Evolutionary conservation across 2,113 vertebrate genomes (phyloP).

Genomic region (Cygnus buccinator): DNA sequence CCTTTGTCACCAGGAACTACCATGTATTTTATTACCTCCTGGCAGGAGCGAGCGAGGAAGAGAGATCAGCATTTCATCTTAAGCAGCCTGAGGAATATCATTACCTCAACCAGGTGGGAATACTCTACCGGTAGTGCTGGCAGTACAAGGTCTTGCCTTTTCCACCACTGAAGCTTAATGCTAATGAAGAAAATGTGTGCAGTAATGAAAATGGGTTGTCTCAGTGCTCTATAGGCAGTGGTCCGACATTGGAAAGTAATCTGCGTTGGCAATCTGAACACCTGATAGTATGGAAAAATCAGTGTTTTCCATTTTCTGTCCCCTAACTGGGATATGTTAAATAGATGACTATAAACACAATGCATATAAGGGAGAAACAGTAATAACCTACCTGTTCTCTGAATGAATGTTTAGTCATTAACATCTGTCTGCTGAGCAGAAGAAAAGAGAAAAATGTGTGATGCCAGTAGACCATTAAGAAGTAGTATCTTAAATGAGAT

Average conservation of each 20-base stretch:
- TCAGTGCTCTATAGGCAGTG: background rate
- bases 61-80: conserved; percentile 92
- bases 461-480: background rate
- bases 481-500: conserved; percentile 36
- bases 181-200: background rate
- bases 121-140: background rate
- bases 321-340: background rate
- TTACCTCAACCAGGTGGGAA: conserved; percentile 96
- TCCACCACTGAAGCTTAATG: background rate
- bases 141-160: background rate
- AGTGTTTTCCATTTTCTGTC: background rate
- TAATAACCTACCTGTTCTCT: background rate
- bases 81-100: conserved; percentile 95
- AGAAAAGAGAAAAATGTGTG: background rate
- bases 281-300: background rate
- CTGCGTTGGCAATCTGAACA: background rate
- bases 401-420: conserved; percentile 39
- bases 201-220: background rate
- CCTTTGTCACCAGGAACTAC: conserved; percentile 88
- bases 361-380: background rate
- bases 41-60: conserved; percentile 94
- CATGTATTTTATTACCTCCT: conserved; percentile 99
- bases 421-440: conserved; percentile 7
- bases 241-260: background rate
- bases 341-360: background rate